Percentiles rank a stretch among this genome's conserved stretches.
These are phyloP conservation scores for Auanema sp. DNA, from an alignment of 2,888 invertebrate genomes.

Conservation along the genomic window DNA sequence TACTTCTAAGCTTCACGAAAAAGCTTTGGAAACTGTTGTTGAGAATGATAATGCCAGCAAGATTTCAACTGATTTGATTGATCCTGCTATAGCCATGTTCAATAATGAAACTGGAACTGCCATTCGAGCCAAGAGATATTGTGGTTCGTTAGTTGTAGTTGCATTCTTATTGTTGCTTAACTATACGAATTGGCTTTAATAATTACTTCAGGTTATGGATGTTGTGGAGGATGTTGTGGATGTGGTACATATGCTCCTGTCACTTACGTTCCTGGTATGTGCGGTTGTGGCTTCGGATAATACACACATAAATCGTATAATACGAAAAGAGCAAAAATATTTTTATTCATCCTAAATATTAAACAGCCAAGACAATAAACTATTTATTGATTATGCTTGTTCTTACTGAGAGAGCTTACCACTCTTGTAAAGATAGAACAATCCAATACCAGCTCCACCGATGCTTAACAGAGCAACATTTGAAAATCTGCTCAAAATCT, in stretches of 20 bases:
- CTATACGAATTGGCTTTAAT: no score
- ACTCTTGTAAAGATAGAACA: background rate
- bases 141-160: background rate
- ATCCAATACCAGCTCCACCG: background rate
- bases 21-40: background rate
- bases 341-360: conserved; percentile 4
- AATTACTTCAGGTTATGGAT: background rate
- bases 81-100: background rate
- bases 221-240: conserved; percentile 2
- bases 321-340: background rate
- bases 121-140: conserved; percentile 6
- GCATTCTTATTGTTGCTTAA: no score
- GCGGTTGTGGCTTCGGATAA: conserved; percentile 4
- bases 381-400: background rate
- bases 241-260: conserved; percentile 7
- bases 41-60: background rate
- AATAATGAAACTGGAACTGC: conserved; percentile 3
- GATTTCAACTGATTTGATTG: background rate
- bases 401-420: background rate
- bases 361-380: background rate
- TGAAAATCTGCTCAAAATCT: no score
- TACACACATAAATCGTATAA: background rate
- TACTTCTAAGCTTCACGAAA: background rate
- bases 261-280: background rate
- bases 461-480: background rate